A percentile compares a stretch with the other conserved stretches of the same genome.
These are phyloP conservation scores for Megaceryle maxima DNA, from an alignment of 2,113 vertebrate genomes.

Conservation along the genomic window DNA sequence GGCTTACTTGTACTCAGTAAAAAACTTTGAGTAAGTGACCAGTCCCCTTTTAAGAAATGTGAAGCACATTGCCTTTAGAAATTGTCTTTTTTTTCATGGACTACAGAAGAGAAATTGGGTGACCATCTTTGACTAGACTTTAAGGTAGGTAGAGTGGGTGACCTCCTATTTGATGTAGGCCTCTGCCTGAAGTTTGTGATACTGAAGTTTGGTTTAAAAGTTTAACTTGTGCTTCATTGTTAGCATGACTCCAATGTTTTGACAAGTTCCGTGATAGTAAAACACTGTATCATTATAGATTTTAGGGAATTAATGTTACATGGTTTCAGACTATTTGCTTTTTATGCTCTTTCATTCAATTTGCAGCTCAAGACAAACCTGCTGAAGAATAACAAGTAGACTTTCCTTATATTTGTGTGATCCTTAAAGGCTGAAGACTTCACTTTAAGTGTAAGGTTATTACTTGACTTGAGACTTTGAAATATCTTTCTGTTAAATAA, in stretches of 20 bases:
- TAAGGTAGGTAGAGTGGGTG: background rate
- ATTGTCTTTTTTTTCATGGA: background rate
- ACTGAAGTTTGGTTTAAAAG: background rate
- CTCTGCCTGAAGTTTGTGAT: background rate
- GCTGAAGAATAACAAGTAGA: background rate
- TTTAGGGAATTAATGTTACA: background rate
- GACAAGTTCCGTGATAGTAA: background rate
- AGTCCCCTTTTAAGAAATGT: background rate
- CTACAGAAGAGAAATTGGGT: background rate
- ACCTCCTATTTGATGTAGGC: background rate
- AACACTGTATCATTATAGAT: rapidly evolving
- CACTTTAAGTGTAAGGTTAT: background rate
- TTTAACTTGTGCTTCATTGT: background rate
- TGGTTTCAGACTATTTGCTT: background rate
- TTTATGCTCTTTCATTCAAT: background rate
- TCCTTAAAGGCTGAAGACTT: background rate
- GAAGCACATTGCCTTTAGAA: background rate
- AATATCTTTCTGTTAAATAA: background rate
- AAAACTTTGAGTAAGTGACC: background rate
- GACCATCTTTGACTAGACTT: background rate
- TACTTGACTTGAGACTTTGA: background rate
- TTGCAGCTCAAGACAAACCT: background rate
- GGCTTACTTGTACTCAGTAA: background rate
- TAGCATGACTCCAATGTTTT: background rate
- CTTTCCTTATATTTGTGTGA: background rate